Percentiles rank a stretch among this genome's conserved stretches.
These are phyloP conservation scores for Psix sp. DNA, from an alignment of 1,140 invertebrate species.

Conservation along the genomic window DNA sequence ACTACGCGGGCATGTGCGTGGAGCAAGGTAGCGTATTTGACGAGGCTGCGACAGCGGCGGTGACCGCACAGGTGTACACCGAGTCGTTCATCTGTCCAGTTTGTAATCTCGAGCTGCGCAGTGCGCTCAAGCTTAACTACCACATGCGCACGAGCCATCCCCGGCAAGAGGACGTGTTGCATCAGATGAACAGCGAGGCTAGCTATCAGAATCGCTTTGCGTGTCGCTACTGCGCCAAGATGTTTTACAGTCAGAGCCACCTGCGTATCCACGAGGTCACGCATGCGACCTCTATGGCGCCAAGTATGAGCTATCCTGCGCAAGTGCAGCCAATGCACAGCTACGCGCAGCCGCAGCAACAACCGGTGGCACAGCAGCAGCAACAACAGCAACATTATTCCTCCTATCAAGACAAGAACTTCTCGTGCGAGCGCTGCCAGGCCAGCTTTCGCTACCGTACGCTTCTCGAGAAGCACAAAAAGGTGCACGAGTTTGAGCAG, in stretches of 20 bases:
- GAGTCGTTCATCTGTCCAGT: conserved; percentile 70
- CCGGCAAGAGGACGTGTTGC: conserved; percentile 57
- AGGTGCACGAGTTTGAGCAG: conserved; percentile 68
- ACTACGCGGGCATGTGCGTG: conserved; percentile 46
- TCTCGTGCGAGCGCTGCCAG: conserved; percentile 72
- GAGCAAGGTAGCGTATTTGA: conserved; percentile 66
- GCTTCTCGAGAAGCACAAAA: conserved; percentile 72
- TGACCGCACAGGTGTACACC: conserved; percentile 66
- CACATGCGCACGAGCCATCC: conserved; percentile 70
- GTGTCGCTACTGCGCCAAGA: conserved; percentile 68
- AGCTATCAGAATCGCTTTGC: conserved; percentile 62
- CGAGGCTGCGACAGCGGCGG: no score
- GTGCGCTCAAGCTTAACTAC: conserved; percentile 70
- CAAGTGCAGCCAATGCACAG: conserved; percentile 5
- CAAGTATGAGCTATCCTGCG: not conserved
- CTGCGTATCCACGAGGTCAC: conserved; percentile 70
- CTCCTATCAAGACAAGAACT: conserved; percentile 66
- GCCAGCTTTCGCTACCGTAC: conserved; percentile 74
- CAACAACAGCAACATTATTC: conserved; percentile 24
- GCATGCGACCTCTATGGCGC: conserved; percentile 42
- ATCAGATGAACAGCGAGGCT: conserved; percentile 48
- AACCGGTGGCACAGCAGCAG: not conserved
- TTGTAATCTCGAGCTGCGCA: conserved; percentile 72
- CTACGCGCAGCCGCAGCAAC: conserved; percentile 8
- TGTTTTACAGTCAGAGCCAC: conserved; percentile 67